phyloP scores from a whole-genome alignment of 2,797 vertebrate genomes.

The Zonotrichia albicollis region DNA sequence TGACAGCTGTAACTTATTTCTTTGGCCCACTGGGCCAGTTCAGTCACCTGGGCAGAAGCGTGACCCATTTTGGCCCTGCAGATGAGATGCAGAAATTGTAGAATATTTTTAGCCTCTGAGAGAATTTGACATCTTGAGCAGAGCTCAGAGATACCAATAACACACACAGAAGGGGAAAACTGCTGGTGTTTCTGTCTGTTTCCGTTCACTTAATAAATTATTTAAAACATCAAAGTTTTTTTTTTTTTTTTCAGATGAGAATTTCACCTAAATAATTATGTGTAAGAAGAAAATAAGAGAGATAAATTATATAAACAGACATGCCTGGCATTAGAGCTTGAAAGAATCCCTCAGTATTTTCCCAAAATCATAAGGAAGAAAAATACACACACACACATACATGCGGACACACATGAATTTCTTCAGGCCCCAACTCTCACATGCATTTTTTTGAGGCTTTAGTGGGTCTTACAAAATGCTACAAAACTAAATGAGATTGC shows the following conservation, averaged over 20 bases:
- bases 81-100: background rate
- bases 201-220: background rate
- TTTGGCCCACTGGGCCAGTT: background rate
- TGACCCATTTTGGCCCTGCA: background rate
- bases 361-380: background rate
- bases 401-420: background rate
- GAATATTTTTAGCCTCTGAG: background rate
- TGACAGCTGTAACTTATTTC: background rate
- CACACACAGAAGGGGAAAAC: background rate
- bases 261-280: background rate
- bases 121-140: background rate
- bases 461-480: background rate
- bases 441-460: background rate
- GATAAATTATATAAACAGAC: background rate
- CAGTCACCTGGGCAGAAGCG: background rate
- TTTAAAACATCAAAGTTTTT: background rate
- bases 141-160: background rate
- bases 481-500: background rate
- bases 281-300: background rate
- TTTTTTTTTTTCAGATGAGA: background rate
- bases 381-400: accelerated
- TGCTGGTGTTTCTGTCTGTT: background rate
- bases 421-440: background rate
- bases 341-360: background rate
- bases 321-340: background rate